Evolutionary conservation across 2,888 invertebrate genomes (phyloP).

Genomic region (Phortica magna): DNA sequence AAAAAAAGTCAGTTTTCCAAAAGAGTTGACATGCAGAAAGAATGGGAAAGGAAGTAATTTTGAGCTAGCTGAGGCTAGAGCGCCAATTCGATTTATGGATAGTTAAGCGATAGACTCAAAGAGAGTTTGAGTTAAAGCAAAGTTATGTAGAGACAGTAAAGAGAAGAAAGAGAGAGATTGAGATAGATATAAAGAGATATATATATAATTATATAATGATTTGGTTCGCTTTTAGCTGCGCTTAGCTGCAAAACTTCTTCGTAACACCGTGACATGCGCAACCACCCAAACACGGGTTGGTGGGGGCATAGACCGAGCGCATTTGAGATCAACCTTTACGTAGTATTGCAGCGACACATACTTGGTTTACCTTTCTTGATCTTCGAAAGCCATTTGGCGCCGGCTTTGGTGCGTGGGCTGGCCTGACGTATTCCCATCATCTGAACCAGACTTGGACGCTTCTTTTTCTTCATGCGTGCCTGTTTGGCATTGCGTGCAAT

Average conservation of each 20-base stretch:
- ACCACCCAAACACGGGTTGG: not conserved
- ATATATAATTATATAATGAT: conserved; percentile 9
- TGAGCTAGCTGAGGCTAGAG: conserved; percentile 64
- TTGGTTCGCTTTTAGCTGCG: conserved; percentile 57
- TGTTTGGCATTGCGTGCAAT: conserved; percentile 63
- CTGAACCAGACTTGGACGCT: conserved; percentile 90
- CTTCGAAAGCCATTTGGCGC: conserved; percentile 92
- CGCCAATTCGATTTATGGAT: conserved; percentile 54
- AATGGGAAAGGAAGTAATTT: conserved; percentile 61
- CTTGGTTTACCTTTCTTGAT: conserved; percentile 87
- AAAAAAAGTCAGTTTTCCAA: not conserved
- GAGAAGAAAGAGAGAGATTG: conserved; percentile 40
- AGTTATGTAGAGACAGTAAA: conserved; percentile 44
- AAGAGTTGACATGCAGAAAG: conserved; percentile 33
- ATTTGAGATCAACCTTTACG: not conserved
- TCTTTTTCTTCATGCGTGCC: conserved; percentile 84
- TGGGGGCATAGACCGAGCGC: not conserved
- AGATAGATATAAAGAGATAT: conserved; percentile 33
- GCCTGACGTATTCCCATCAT: conserved; percentile 88
- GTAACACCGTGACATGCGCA: conserved; percentile 5
- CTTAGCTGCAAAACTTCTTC: conserved; percentile 64
- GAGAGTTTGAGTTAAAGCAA: conserved; percentile 36
- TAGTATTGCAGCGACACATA: conserved; percentile 79
- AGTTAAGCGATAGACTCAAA: conserved; percentile 34
- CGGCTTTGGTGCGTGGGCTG: conserved; percentile 91